These are phyloP conservation scores for Ia io DNA, from an alignment of 2,113 vertebrate species.

Conservation along the genomic window DNA sequence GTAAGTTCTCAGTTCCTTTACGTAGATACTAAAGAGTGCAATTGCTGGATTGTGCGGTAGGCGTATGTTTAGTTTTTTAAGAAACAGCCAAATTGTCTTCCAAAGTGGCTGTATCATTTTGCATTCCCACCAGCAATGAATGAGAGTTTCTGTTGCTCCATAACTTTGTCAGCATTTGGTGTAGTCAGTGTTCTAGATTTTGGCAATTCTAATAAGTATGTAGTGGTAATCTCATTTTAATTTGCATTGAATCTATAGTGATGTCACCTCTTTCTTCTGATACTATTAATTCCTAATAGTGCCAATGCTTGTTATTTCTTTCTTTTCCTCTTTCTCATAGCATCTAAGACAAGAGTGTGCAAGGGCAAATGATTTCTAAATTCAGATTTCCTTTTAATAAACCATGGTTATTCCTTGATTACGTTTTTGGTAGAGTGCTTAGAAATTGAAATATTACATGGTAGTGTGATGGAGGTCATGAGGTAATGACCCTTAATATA, in stretches of 20 bases:
- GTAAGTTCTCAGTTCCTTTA: not conserved
- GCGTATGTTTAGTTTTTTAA: not conserved
- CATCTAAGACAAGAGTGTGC: not conserved
- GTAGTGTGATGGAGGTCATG: not conserved
- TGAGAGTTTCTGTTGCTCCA: not conserved
- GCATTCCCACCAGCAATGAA: not conserved
- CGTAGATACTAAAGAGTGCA: not conserved
- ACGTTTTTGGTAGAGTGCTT: not conserved
- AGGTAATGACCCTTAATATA: not conserved
- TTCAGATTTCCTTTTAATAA: slow-evolving; percentile 2
- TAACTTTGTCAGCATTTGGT: not conserved
- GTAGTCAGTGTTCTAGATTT: not conserved
- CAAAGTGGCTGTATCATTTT: not conserved
- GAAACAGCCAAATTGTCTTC: not conserved
- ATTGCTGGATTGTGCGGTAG: not conserved
- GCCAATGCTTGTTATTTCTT: not conserved
- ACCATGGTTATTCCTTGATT: not conserved
- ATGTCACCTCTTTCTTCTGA: not conserved
- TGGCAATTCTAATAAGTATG: not conserved
- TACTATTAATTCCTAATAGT: not conserved
- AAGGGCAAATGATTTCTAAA: not conserved
- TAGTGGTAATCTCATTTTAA: not conserved
- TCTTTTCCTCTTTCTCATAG: not conserved
- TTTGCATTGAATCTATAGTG: not conserved
- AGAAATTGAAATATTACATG: not conserved